Percentiles rank a stretch among this genome's conserved stretches.
These are phyloP conservation scores for Anarsia innoxiella DNA, from an alignment of 2,888 invertebrate genomes.

Conservation along the genomic window DNA sequence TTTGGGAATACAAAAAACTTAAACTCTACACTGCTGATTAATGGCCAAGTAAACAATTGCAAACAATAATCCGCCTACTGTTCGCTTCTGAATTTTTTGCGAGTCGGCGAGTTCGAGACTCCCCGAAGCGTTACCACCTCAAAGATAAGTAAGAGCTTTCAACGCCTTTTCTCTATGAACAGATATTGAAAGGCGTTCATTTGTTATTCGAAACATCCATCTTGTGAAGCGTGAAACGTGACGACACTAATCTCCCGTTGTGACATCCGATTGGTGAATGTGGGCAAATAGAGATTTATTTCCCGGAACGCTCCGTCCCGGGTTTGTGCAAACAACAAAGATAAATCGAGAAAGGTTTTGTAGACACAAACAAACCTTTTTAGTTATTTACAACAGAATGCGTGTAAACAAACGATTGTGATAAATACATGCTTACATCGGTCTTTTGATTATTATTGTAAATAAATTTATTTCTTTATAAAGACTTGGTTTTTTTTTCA, in stretches of 20 bases:
- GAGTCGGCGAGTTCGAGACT: no score
- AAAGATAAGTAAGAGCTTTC: slow-evolving; percentile 43
- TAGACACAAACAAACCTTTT: slow-evolving; percentile 40
- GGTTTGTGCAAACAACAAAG: slow-evolving; percentile 54
- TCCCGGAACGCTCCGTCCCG: slow-evolving; percentile 40
- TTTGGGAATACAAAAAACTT: no score
- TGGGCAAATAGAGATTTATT: slow-evolving; percentile 59
- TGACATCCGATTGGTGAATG: slow-evolving; percentile 50
- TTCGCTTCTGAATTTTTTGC: slow-evolving; percentile 42
- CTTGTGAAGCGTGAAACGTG: slow-evolving; percentile 36
- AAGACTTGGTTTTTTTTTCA: no score
- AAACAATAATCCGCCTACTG: slow-evolving; percentile 44
- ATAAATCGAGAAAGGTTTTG: slow-evolving; percentile 44
- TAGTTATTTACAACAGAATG: slow-evolving; percentile 28
- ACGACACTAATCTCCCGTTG: slow-evolving; percentile 36
- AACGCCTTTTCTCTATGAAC: slow-evolving; percentile 25
- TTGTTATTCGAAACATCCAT: slow-evolving; percentile 30
- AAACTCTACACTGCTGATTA: no score
- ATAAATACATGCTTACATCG: slow-evolving; percentile 20
- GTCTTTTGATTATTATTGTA: slow-evolving; percentile 1
- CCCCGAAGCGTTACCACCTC: slow-evolving; percentile 36
- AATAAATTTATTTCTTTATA: no score
- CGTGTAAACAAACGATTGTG: slow-evolving; percentile 18
- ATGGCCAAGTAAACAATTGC: slow-evolving; percentile 37
- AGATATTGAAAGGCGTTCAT: slow-evolving; percentile 26